These are phyloP conservation scores for Trichechus manatus DNA, from an alignment of 2,113 vertebrate species.

Conservation along the genomic window DNA sequence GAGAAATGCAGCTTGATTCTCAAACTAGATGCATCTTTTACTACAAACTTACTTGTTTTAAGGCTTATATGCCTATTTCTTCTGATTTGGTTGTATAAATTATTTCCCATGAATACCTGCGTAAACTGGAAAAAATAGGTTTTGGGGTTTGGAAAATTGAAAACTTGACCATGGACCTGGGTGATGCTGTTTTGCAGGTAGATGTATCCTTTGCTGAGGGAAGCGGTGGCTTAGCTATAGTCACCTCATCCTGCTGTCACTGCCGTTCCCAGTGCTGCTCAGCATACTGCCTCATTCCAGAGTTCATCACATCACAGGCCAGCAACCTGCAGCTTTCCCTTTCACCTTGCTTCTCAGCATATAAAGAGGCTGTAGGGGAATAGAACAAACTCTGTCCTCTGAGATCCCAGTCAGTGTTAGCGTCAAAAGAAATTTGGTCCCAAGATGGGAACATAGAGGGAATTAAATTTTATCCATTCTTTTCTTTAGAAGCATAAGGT, in stretches of 20 bases:
- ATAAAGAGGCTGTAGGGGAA: not conserved
- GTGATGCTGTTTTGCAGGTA: not conserved
- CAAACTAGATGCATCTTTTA: not conserved
- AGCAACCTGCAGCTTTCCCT: not conserved
- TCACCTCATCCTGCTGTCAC: not conserved
- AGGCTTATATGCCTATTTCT: not conserved
- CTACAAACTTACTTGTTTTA: not conserved
- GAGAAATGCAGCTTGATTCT: not conserved
- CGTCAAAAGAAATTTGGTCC: not conserved
- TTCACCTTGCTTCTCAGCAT: not conserved
- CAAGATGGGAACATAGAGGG: not conserved
- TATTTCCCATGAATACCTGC: not conserved
- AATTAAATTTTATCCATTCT: not conserved
- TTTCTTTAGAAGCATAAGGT: not conserved
- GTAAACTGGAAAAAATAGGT: not conserved
- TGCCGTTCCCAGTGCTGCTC: not conserved
- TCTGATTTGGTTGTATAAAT: not conserved
- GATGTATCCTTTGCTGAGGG: not conserved
- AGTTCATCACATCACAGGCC: not conserved
- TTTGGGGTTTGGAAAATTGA: not conserved
- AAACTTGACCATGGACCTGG: not conserved
- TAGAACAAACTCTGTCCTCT: not conserved
- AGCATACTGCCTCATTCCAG: rapidly evolving
- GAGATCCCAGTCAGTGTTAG: not conserved
- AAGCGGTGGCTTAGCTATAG: not conserved